phyloP scores from a whole-genome alignment of 1,140 invertebrate genomes.

The Coptotermes formosanus region DNA sequence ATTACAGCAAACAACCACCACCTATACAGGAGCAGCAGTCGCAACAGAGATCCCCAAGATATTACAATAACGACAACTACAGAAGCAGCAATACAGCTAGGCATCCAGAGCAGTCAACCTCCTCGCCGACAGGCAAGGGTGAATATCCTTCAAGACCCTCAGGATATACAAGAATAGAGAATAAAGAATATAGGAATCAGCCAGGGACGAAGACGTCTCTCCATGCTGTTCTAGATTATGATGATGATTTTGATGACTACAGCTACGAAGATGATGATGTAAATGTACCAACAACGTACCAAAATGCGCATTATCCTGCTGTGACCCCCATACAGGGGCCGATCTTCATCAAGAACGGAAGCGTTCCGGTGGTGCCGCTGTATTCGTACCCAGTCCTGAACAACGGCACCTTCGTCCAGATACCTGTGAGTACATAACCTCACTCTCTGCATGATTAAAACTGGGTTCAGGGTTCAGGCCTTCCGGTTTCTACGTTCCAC shows the following conservation, averaged over 20 bases:
- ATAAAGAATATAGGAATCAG: conserved; percentile 49
- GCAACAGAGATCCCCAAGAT: conserved; percentile 32
- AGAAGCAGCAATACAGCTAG: conserved; percentile 32
- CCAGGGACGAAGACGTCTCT: conserved; percentile 59
- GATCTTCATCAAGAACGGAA: conserved; percentile 74
- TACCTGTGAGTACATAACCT: conserved; percentile 67
- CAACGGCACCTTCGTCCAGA: conserved; percentile 81
- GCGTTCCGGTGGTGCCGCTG: conserved; percentile 79
- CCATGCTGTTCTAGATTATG: conserved; percentile 69
- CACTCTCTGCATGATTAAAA: background rate
- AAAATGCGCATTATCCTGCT: conserved; percentile 42
- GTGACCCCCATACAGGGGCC: conserved; percentile 80
- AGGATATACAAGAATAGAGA: conserved; percentile 45
- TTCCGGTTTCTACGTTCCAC: too few species aligned
- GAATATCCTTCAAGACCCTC: conserved; percentile 37
- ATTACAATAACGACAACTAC: conserved; percentile 40
- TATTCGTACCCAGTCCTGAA: conserved; percentile 78
- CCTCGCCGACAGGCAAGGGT: conserved; percentile 43
- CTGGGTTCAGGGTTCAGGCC: too few species aligned
- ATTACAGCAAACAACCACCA: conserved; percentile 32
- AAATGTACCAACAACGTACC: conserved; percentile 42
- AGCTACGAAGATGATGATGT: conserved; percentile 57
- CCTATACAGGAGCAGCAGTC: conserved; percentile 26
- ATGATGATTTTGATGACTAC: conserved; percentile 48
- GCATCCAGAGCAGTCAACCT: background rate